Evolutionary conservation across 1,140 invertebrate genomes (phyloP).

Genomic region (Ridgeia piscesae): DNA sequence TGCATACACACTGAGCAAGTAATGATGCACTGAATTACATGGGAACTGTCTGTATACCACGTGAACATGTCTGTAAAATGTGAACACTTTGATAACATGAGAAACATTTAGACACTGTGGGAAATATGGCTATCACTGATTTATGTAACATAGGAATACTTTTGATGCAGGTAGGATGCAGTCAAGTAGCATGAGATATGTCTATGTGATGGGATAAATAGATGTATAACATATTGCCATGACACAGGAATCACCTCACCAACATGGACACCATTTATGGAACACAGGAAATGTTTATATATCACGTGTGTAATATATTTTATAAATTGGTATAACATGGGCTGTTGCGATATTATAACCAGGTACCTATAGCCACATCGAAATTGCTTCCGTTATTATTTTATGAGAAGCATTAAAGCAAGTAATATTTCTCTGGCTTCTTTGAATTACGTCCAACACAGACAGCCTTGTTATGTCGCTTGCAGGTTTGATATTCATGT

Average conservation of each 20-base stretch:
- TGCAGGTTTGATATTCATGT: neutral
- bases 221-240: neutral
- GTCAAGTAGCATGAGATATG: neutral
- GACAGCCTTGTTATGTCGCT: neutral
- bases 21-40: neutral
- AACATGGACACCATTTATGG: too few relatives aligned
- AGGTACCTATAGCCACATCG: neutral
- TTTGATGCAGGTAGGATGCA: neutral
- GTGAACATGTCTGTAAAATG: neutral
- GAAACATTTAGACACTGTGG: neutral
- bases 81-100: neutral
- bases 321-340: neutral
- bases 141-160: neutral
- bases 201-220: neutral
- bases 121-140: neutral
- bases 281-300: neutral
- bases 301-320: too few relatives aligned
- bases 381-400: neutral
- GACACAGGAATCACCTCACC: too few relatives aligned
- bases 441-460: too few relatives aligned
- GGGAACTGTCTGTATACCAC: neutral
- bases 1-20: neutral
- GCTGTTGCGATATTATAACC: neutral
- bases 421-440: too few relatives aligned
- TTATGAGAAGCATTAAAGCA: neutral